phyloP scores from a whole-genome alignment of 1,140 invertebrate genomes.

The Hypothenemus hampei region DNA sequence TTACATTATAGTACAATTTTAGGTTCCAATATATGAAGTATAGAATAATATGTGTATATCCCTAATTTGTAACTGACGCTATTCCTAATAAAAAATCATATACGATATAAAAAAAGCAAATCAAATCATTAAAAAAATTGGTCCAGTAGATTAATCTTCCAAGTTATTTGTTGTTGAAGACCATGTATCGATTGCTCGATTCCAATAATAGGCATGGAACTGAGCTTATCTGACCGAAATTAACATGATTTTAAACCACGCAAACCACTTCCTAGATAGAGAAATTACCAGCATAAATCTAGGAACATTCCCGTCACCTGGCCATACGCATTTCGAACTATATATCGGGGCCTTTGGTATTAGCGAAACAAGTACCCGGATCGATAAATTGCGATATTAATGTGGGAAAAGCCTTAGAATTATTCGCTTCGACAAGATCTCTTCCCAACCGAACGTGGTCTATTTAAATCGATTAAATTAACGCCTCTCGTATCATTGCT shows the following conservation, averaged over 20 bases:
- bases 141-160: no score
- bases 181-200: no score
- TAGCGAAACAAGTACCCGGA: constrained; percentile 12
- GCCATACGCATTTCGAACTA: constrained; percentile 7
- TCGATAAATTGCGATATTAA: constrained; percentile 20
- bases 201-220: no score
- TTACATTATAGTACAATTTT: no score
- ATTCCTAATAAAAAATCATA: no score
- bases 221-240: neutral
- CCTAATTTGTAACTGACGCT: no score
- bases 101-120: no score
- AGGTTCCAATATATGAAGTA: no score
- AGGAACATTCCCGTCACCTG: constrained; percentile 9
- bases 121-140: no score
- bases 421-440: constrained; percentile 9
- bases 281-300: constrained; percentile 16
- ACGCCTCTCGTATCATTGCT: neutral
- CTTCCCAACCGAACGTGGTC: no score
- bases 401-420: constrained; percentile 14
- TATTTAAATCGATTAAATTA: neutral
- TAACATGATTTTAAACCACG: constrained; percentile 11
- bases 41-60: no score
- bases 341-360: constrained; percentile 5
- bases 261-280: constrained; percentile 10
- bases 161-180: no score